Conservation (phyloP, 2,797 vertebrate genomes). For the Propithecus perrieri region DNA sequence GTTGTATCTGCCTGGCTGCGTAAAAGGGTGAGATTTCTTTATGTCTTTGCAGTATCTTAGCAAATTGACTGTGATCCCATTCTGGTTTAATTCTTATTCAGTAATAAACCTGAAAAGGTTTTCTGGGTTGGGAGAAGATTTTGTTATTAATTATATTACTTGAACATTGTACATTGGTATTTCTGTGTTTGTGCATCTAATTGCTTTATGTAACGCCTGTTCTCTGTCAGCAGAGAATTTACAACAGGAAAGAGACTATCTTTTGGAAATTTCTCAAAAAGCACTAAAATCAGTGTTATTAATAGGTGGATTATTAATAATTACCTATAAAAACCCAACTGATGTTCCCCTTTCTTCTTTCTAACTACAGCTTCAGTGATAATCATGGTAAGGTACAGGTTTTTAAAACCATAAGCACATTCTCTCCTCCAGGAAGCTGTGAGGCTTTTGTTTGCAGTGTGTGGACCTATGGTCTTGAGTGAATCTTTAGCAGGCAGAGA, state of each 20-base stretch:
- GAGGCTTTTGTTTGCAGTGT: neutral
- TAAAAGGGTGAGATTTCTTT: neutral
- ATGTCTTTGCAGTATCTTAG: neutral
- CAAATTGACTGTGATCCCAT: neutral
- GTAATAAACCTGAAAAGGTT: neutral
- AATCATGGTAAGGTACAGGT: neutral
- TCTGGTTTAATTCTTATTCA: neutral
- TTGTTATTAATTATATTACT: slow-evolving; percentile 18
- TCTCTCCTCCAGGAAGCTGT: neutral
- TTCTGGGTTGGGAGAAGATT: neutral
- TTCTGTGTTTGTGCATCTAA: neutral
- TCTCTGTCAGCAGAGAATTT: neutral
- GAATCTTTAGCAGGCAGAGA: neutral
- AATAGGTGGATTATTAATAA: neutral
- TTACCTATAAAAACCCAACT: neutral
- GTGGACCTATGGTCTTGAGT: neutral
- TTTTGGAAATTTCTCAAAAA: neutral
- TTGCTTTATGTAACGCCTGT: neutral
- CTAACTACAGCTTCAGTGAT: neutral
- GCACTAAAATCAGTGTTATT: neutral
- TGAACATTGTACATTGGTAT: neutral
- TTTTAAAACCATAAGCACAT: neutral
- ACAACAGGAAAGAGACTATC: neutral
- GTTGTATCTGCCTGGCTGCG: neutral
- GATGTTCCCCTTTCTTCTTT: neutral